These are phyloP conservation scores for Coluber constrictor DNA, from an alignment of 2,797 vertebrate species.

Conservation along the genomic window DNA sequence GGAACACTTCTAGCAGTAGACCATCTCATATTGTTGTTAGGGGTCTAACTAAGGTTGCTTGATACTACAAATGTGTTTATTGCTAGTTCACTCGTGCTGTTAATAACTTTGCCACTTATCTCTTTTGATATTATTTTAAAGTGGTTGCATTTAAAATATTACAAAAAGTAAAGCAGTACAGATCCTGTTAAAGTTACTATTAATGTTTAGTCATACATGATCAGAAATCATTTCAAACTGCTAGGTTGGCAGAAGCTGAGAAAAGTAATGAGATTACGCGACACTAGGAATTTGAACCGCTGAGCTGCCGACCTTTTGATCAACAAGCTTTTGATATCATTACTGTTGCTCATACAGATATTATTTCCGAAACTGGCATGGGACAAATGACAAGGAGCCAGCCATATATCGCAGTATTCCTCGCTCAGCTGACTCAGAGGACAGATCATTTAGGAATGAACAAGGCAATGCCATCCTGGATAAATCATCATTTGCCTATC, in stretches of 20 bases:
- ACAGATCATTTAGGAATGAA: slow-evolving; percentile 29
- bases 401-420: slow-evolving; percentile 71
- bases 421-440: slow-evolving; percentile 34
- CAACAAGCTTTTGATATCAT: no score
- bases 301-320: no score
- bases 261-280: no score
- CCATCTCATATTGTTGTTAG: neutral
- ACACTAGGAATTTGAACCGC: no score
- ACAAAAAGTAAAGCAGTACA: neutral
- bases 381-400: slow-evolving; percentile 74
- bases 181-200: neutral
- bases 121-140: neutral
- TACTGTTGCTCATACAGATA: slow-evolving; percentile 49
- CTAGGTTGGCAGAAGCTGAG: no score
- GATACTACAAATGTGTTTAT: neutral
- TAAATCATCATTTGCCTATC: slow-evolving; percentile 81
- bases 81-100: neutral
- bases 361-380: slow-evolving; percentile 94
- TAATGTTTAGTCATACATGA: neutral
- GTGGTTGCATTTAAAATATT: neutral
- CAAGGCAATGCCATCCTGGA: slow-evolving; percentile 78
- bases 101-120: neutral
- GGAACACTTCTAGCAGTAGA: neutral
- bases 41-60: neutral
- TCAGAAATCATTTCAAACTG: neutral